Evolutionary conservation across 2,888 invertebrate species (phyloP), one percentile per base, ranked within the genome.

Genomic region (Monopis laevigella): DNA sequence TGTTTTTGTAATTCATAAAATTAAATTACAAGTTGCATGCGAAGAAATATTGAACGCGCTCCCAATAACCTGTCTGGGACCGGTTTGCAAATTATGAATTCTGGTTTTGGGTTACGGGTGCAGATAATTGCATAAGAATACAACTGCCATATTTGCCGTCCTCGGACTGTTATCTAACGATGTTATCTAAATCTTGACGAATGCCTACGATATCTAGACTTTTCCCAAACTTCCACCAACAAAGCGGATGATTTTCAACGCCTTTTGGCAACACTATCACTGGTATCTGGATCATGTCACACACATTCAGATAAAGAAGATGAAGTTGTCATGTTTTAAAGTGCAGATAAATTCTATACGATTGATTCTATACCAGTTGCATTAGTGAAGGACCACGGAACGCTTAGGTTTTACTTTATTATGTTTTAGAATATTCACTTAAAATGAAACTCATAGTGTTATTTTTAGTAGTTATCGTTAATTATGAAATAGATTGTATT

Each of bases 381-480:
- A n/a, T n/a, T n/a, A n/a, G 32, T 32, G 17, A 17, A 32, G 14
- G 3, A 16, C 17, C 16, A 32, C 16, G 17, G 14, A 17, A 16
- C 10, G 17, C 10, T n/a, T 32, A 32, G n/a, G 8, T 21, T n/a
- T n/a, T n/a, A n/a, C n/a, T n/a, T n/a, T 5, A 21, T 21, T 17
- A 32, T 32, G 32, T 10, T 4, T 13, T 32, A 32, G 10, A 32
- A n/a, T n/a, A n/a, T n/a, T n/a, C n/a, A n/a, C n/a, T 30, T 16
- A 3, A 46, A 46, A 64, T 63, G 62, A 54, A 55, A 44, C 39
- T 49, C 10, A 11, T 52, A 32, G 8, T 2, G 26, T 42, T 50
- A 43, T 14, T 39, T n/a, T 38, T 56, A 45, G 42, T 61, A 44
- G 51, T 53, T 45, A 19, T 51, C 24, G 45, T 54, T 7, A 48